Evolutionary conservation across 2,888 invertebrate species (phyloP).

Genomic region (Orthosia incerta): DNA sequence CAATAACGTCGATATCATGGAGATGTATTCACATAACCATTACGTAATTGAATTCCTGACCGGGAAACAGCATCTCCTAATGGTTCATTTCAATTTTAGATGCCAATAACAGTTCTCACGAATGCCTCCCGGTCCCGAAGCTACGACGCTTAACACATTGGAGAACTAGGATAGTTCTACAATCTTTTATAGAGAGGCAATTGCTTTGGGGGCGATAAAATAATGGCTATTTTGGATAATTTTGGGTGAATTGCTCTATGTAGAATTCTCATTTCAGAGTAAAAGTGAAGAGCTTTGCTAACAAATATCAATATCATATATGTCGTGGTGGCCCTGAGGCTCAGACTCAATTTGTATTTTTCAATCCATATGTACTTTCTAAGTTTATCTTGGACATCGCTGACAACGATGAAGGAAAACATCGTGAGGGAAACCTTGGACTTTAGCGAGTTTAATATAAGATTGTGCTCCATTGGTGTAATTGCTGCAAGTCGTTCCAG

Average conservation of each 20-base stretch:
- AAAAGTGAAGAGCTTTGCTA: too few species aligned
- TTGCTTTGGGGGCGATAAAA: conserved; percentile 19
- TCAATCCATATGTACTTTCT: too few species aligned
- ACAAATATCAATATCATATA: too few species aligned
- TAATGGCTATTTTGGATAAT: not conserved
- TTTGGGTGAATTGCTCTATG: not conserved
- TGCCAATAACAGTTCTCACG: conserved; percentile 69
- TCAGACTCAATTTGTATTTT: too few species aligned
- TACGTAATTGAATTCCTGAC: conserved; percentile 71
- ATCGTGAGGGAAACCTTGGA: too few species aligned
- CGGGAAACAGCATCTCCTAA: conserved; percentile 60
- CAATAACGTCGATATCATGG: conserved; percentile 45
- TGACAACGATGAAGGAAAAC: too few species aligned
- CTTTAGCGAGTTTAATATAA: too few species aligned
- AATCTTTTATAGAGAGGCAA: conserved; percentile 28
- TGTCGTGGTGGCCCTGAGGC: too few species aligned
- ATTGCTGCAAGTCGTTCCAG: too few species aligned
- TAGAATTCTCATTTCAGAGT: not conserved
- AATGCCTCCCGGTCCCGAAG: conserved; percentile 56
- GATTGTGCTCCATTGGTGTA: too few species aligned
- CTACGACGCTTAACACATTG: conserved; percentile 46
- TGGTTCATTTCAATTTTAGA: conserved; percentile 73
- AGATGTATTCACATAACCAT: conserved; percentile 58
- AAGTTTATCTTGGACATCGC: too few species aligned
- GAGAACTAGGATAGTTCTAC: conserved; percentile 31